Conservation (phyloP, 2,797 vertebrate species). For the Furcifer pardalis region DNA sequence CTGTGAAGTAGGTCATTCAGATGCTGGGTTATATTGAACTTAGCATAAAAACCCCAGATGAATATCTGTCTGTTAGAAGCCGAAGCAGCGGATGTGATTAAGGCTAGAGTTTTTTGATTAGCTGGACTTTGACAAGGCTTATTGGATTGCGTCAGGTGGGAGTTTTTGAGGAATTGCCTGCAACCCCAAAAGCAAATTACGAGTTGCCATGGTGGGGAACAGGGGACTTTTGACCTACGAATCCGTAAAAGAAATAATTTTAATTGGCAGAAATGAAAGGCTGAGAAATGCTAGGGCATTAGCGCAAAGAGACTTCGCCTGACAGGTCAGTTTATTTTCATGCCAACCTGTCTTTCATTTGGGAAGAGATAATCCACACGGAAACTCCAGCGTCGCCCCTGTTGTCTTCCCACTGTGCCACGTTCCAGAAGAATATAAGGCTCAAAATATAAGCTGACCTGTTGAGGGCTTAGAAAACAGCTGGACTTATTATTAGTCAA, state of each 20-base stretch:
- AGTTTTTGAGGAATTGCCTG: constrained; percentile 74
- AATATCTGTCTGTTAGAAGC: constrained; percentile 67
- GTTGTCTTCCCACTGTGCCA: constrained; percentile 25
- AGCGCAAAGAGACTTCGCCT: constrained; percentile 37
- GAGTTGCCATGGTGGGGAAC: constrained; percentile 70
- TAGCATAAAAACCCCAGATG: constrained; percentile 61
- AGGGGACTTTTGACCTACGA: constrained; percentile 69
- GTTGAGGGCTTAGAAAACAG: not conserved
- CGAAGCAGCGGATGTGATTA: constrained; percentile 77
- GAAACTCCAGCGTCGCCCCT: constrained; percentile 24
- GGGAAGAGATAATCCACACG: constrained; percentile 11
- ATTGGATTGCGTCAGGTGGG: constrained; percentile 76
- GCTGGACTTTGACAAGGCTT: constrained; percentile 77
- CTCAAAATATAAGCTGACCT: constrained; percentile 10
- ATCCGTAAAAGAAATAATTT: constrained; percentile 72
- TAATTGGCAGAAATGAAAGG: constrained; percentile 76
- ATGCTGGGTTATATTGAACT: constrained; percentile 64
- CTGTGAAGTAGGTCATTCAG: constrained; percentile 60
- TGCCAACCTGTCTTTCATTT: constrained; percentile 50
- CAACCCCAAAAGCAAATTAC: constrained; percentile 67
- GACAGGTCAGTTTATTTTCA: constrained; percentile 54
- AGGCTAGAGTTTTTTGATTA: constrained; percentile 74
- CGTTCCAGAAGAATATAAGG: constrained; percentile 33
- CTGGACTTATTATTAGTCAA: constrained; percentile 42
- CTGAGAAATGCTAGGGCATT: constrained; percentile 50